phyloP scores from a whole-genome alignment of 2,888 invertebrate species.

The Argyresthia goedartella region DNA sequence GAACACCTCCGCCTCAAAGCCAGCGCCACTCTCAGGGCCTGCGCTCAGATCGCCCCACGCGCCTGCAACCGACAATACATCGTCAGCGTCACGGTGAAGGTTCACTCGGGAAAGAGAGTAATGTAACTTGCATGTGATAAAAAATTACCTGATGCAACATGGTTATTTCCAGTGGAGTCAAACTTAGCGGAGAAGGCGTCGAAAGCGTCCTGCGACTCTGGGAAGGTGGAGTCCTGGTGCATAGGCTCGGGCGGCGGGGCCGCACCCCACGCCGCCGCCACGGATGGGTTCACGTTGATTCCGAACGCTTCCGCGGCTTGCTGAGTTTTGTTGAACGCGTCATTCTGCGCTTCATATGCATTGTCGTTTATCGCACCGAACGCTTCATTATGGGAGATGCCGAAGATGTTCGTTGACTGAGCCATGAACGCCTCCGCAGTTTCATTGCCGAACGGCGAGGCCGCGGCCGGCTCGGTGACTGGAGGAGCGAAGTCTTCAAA shows the following conservation, averaged over 20 bases:
- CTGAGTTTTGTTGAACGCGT: constrained; percentile 21
- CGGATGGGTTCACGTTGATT: constrained; percentile 6
- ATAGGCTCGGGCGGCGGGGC: constrained; percentile 33
- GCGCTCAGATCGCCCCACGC: constrained; percentile 34
- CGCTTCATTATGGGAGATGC: constrained; percentile 11
- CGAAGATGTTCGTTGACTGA: constrained; percentile 18
- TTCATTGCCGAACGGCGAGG: constrained; percentile 23
- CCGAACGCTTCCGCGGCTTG: constrained; percentile 18
- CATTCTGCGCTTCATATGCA: constrained; percentile 2
- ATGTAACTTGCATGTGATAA: no score
- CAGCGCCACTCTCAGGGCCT: constrained; percentile 51
- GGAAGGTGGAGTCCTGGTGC: constrained; percentile 33
- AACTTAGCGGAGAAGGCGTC: constrained; percentile 93
- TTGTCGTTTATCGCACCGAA: constrained; percentile 15
- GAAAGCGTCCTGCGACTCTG: constrained; percentile 69
- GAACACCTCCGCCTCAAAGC: constrained; percentile 75
- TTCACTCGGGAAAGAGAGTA: no score
- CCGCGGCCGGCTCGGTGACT: constrained; percentile 16
- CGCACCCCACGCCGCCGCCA: constrained; percentile 29
- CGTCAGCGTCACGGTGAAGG: no score
- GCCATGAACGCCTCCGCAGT: constrained; percentile 24
- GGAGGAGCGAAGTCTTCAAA: constrained; percentile 27
- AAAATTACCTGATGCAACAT: constrained; percentile 29
- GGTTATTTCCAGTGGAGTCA: constrained; percentile 74
- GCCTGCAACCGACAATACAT: constrained; percentile 24